Conservation (phyloP, 2,888 invertebrate species). For the Dione vanillae region DNA sequence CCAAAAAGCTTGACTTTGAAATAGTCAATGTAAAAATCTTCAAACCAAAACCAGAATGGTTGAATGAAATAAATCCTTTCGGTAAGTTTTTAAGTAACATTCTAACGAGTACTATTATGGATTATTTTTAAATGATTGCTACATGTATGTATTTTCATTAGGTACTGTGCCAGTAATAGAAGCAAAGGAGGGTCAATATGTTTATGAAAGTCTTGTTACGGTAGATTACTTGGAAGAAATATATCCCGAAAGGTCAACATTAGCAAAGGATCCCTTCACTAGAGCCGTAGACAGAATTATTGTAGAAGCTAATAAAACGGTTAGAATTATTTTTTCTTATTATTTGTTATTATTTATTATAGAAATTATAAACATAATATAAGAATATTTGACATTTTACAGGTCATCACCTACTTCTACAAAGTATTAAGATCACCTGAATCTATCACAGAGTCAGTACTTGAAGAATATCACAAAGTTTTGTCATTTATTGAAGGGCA, state of each 20-base stretch:
- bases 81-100: conserved; percentile 1
- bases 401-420: conserved; percentile 60
- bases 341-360: neutral
- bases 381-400: conserved; percentile 33
- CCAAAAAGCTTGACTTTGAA: conserved; percentile 91
- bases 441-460: conserved; percentile 57
- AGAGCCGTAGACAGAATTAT: conserved; percentile 89
- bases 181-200: conserved; percentile 83
- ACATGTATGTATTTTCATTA: conserved; percentile 48
- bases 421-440: conserved; percentile 60
- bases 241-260: conserved; percentile 86
- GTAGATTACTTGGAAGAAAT: conserved; percentile 92
- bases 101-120: neutral
- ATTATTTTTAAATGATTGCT: neutral
- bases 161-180: conserved; percentile 91
- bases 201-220: conserved; percentile 91
- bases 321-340: conserved; percentile 44
- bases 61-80: conserved; percentile 52
- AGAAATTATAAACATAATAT: neutral
- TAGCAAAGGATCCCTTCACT: conserved; percentile 86
- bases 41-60: conserved; percentile 92
- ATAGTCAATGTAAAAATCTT: conserved; percentile 83
- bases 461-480: conserved; percentile 64
- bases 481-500: conserved; percentile 87
- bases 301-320: conserved; percentile 77